Evolutionary conservation across 2,797 vertebrate genomes (phyloP), one percentile per base, ranked within the genome.

Genomic region (Gymnoscopelus braueri): DNA sequence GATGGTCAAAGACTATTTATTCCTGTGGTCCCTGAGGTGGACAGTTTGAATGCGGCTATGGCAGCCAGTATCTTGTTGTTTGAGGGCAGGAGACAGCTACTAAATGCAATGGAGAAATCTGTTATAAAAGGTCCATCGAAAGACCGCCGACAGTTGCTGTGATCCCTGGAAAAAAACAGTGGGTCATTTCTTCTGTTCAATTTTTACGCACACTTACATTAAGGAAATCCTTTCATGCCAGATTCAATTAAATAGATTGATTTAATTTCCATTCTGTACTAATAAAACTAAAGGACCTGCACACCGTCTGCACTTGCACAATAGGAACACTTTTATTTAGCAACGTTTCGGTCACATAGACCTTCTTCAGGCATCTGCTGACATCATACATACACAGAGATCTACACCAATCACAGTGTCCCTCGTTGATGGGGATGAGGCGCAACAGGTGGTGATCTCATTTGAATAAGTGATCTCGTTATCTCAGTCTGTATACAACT

Each of bases 41-140:
- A 98, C 82, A 96, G 97, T 83, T 73, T 99, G 67, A 99, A 98
- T 75, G 95, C 97, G 0, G 96, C 97, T 6, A 94, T 97, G 85
- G 97, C 96, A 0, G 95, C 97, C 4, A 96, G 93, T 69, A 91
- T 99, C 14, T 79, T 99, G 68, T 77, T 99, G 1, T 98, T 99
- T 14, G 98, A 99, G 86, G 98, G 95, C 60, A 95, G 91, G 80
- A 94, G 94, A 63, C 98, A 99, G 67, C 84, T 94, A 70, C 70
- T 89, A n/a, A 75, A 83, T 51, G 55, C 83, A 0, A 77, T 32
- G 29, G 77, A 85, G 60, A 84, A 76, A 49, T 70, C 80, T 35
- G 63, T 19, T 24, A n/a, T 63, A 85, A 85, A 53, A 4, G 5
- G 61, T 69, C 9, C 64, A 47, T 9, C 67, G 26, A 72, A 79